These are phyloP conservation scores for Oxyura jamaicensis DNA, from an alignment of 2,113 vertebrate genomes.

Conservation along the genomic window DNA sequence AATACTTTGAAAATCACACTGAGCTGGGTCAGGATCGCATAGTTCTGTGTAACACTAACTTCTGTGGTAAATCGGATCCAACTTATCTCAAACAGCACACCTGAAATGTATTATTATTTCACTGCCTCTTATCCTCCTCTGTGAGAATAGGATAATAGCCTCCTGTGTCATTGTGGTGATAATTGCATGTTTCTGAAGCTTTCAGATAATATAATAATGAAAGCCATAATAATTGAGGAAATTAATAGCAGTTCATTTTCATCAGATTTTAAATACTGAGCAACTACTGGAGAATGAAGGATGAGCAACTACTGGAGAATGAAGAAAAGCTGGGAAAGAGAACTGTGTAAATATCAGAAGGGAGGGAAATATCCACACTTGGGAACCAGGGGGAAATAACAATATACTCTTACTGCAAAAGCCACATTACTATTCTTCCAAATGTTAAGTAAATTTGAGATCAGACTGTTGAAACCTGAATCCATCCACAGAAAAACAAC, in stretches of 20 bases:
- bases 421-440: background rate
- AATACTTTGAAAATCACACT: fast-evolving
- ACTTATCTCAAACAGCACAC: background rate
- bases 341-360: background rate
- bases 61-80: background rate
- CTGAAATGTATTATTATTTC: background rate
- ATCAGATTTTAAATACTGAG: background rate
- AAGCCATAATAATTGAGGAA: background rate
- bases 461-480: background rate
- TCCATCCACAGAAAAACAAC: background rate
- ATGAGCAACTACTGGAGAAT: background rate
- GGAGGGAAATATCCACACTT: background rate
- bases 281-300: background rate
- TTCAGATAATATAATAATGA: slow-evolving; percentile 25
- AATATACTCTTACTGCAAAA: background rate
- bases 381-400: background rate
- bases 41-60: background rate
- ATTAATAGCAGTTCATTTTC: slow-evolving; percentile 8
- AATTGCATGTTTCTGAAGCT: background rate
- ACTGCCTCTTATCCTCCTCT: background rate
- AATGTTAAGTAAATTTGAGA: background rate
- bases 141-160: background rate
- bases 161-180: background rate
- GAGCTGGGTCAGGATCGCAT: background rate
- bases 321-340: background rate